Evolutionary conservation across 2,113 vertebrate species (phyloP).

Genomic region (Carollia perspicillata): DNA sequence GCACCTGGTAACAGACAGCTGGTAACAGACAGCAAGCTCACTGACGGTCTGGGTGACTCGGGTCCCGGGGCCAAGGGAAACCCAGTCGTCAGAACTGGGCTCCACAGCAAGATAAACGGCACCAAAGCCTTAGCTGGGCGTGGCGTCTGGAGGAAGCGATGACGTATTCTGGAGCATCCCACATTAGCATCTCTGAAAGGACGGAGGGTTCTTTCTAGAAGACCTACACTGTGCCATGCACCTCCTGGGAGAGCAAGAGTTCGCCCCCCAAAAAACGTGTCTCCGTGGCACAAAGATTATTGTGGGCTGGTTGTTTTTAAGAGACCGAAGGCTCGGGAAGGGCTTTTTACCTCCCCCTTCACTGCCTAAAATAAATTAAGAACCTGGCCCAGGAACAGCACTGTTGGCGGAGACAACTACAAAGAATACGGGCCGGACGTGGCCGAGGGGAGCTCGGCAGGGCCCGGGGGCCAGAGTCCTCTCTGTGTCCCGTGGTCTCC

Average conservation of each 20-base stretch:
- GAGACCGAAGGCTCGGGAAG: neutral
- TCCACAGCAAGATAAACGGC: neutral
- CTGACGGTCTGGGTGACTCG: neutral
- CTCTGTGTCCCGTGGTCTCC: neutral
- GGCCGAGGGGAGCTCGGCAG: neutral
- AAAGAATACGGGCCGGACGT: neutral
- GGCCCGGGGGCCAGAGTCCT: neutral
- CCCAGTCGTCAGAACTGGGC: neutral
- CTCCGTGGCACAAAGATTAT: neutral
- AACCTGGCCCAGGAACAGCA: too few species aligned
- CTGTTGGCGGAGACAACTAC: too few species aligned
- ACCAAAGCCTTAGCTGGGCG: neutral
- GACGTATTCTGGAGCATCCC: neutral
- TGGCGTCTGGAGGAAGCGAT: neutral
- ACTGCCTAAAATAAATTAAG: neutral
- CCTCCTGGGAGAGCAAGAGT: neutral
- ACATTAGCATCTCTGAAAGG: neutral
- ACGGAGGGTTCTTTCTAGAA: neutral
- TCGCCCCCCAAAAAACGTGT: too few species aligned
- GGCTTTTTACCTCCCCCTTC: neutral
- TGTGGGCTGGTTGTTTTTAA: neutral
- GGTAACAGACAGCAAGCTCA: neutral
- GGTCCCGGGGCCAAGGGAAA: neutral
- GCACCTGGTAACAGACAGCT: too few species aligned
- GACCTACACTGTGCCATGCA: neutral